Evolutionary conservation across 92 coral and sea anemone genomes (phyloP).

Genomic region (Epizoanthus scotinus): DNA sequence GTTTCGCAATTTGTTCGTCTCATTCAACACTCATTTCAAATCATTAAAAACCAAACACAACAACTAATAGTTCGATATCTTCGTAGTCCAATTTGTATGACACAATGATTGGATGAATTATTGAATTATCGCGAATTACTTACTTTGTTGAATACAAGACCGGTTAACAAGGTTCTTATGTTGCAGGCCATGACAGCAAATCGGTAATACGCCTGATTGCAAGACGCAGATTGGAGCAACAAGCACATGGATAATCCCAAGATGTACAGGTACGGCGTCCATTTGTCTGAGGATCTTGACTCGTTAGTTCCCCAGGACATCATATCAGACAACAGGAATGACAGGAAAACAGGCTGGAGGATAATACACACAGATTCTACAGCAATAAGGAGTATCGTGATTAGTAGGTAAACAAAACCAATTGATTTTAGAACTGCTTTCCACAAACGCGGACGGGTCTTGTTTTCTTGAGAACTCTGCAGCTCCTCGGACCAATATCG

Average conservation of each 20-base stretch:
- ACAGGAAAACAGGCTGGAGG: constrained; percentile 2
- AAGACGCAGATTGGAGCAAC: neutral
- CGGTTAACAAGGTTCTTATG: neutral
- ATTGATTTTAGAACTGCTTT: neutral
- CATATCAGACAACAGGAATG: too few species aligned
- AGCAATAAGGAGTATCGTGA: neutral
- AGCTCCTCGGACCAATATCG: neutral
- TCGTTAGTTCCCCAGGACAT: too few species aligned
- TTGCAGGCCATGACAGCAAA: neutral
- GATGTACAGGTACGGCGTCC: neutral
- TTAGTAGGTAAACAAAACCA: neutral
- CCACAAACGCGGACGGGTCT: neutral
- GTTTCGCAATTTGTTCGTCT: too few species aligned
- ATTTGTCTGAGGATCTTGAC: too few species aligned
- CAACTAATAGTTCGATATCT: too few species aligned
- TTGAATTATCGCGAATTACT: too few species aligned
- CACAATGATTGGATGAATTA: too few species aligned
- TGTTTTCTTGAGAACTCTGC: neutral
- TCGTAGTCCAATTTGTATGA: too few species aligned
- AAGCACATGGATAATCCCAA: too few species aligned
- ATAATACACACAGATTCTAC: neutral
- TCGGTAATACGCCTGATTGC: neutral
- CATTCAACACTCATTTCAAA: too few species aligned
- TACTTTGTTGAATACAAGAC: constrained; percentile 5
- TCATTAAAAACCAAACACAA: too few species aligned